Conservation (phyloP, 1,140 invertebrate genomes). For the Agraylea sexmaculata region DNA sequence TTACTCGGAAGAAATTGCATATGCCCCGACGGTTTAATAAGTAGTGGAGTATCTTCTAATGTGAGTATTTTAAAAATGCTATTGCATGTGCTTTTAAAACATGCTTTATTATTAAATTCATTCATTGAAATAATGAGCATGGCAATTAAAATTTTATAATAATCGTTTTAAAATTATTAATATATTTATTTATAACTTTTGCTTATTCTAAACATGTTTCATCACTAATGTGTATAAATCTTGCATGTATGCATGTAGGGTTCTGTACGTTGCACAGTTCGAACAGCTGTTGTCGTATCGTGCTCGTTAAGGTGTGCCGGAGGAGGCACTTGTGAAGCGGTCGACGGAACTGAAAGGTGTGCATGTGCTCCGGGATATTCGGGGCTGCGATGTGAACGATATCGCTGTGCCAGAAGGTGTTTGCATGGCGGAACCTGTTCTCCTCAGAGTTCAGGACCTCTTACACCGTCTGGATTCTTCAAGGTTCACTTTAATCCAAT, state of each 20-base stretch:
- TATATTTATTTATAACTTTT: too few relatives aligned
- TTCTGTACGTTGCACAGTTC: conserved; percentile 10
- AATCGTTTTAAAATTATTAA: too few relatives aligned
- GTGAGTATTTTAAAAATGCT: conserved; percentile 22
- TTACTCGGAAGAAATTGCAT: conserved; percentile 41
- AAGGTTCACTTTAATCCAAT: conserved; percentile 6
- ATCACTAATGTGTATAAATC: too few relatives aligned
- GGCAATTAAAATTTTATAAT: too few relatives aligned
- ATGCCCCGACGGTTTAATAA: conserved; percentile 50
- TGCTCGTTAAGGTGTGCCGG: conserved; percentile 32
- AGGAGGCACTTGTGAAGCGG: conserved; percentile 44
- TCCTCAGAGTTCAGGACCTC: conserved; percentile 14
- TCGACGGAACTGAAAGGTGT: conserved; percentile 38
- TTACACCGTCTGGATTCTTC: conserved; percentile 1
- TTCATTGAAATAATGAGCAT: too few relatives aligned
- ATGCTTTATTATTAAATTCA: too few relatives aligned
- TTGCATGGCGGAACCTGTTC: conserved; percentile 50
- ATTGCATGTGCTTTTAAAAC: too few relatives aligned
- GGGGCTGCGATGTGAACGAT: conserved; percentile 49
- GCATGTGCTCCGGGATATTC: conserved; percentile 47
- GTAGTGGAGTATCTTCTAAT: conserved; percentile 23
- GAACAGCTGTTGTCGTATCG: conserved; percentile 23
- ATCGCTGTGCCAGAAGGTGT: conserved; percentile 51
- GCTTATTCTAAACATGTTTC: too few relatives aligned
- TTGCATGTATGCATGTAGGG: conserved; percentile 5